Conservation (phyloP, 2,888 invertebrate genomes). For the Amblyjoppa fuscipennis region DNA sequence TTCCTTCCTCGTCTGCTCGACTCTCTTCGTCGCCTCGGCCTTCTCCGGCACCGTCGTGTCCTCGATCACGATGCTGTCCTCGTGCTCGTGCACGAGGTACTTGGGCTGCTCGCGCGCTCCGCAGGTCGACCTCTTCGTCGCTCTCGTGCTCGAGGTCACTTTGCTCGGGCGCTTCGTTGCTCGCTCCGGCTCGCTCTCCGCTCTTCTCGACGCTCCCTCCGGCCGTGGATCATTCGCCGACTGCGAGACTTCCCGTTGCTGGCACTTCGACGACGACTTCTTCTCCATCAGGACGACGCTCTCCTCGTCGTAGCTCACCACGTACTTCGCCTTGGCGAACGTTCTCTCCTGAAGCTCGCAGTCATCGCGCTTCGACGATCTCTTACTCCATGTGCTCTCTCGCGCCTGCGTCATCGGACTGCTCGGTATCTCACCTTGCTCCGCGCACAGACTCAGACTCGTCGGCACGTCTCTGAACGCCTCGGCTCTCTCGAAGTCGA, state of each 20-base stretch:
- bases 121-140: conserved; percentile 60
- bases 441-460: conserved; percentile 81
- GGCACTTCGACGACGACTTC: conserved; percentile 50
- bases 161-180: conserved; percentile 63
- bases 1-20: background rate
- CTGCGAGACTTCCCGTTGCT: conserved; percentile 4
- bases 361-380: conserved; percentile 63
- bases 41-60: conserved; percentile 68
- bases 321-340: conserved; percentile 79
- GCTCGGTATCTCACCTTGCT: conserved; percentile 82
- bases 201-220: conserved; percentile 42
- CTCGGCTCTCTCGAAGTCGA: conserved; percentile 81
- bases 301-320: conserved; percentile 81
- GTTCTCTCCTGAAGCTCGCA: conserved; percentile 70
- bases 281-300: conserved; percentile 81
- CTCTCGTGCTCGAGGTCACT: conserved; percentile 46
- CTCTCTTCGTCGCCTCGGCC: background rate
- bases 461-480: conserved; percentile 82
- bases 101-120: conserved; percentile 65
- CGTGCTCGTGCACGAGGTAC: conserved; percentile 73
- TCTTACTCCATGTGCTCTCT: conserved; percentile 77
- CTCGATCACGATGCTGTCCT: conserved; percentile 77
- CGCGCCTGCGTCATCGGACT: conserved; percentile 82
- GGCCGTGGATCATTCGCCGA: conserved; percentile 28
- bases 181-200: conserved; percentile 55